Percentiles rank a stretch among this genome's conserved stretches.
phyloP scores from a whole-genome alignment of 2,113 vertebrate species.

The Labeo catla region DNA sequence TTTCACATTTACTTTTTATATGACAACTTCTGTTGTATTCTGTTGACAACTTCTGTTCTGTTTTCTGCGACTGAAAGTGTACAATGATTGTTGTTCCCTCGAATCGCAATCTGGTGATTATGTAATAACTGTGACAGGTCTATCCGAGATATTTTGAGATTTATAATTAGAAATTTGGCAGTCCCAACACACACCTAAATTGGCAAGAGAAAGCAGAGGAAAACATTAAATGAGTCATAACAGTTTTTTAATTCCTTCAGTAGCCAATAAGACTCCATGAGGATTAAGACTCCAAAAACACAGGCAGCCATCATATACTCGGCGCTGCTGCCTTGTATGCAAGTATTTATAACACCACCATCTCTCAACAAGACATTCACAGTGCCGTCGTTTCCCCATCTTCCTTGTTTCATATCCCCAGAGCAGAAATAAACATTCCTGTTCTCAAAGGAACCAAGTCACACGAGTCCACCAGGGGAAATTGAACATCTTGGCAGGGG shows the following conservation, averaged over 20 bases:
- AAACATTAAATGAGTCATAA: conserved; percentile 57
- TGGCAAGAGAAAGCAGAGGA: conserved; percentile 40
- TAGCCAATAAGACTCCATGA: conserved; percentile 46
- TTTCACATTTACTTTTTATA: background rate
- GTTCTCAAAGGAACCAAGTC: background rate
- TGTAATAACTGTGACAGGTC: conserved; percentile 7
- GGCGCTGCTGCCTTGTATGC: background rate
- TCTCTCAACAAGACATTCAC: background rate
- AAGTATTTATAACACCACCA: background rate
- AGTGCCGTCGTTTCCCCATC: background rate
- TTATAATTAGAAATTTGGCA: conserved; percentile 13
- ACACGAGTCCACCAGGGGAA: conserved; percentile 52
- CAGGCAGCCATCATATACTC: conserved; percentile 18
- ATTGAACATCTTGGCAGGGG: conserved; percentile 50
- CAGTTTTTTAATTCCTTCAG: conserved; percentile 50
- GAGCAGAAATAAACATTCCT: background rate
- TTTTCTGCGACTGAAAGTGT: background rate
- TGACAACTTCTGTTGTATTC: background rate
- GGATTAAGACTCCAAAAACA: conserved; percentile 43
- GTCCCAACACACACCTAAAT: conserved; percentile 52
- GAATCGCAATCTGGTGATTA: background rate
- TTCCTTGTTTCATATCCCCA: background rate
- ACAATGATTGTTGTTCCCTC: background rate
- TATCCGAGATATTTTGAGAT: background rate
- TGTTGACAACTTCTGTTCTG: background rate